Base-by-base conservation (phyloP, 2,797 vertebrate species). In the Myiotriccus ornatus region DNA sequence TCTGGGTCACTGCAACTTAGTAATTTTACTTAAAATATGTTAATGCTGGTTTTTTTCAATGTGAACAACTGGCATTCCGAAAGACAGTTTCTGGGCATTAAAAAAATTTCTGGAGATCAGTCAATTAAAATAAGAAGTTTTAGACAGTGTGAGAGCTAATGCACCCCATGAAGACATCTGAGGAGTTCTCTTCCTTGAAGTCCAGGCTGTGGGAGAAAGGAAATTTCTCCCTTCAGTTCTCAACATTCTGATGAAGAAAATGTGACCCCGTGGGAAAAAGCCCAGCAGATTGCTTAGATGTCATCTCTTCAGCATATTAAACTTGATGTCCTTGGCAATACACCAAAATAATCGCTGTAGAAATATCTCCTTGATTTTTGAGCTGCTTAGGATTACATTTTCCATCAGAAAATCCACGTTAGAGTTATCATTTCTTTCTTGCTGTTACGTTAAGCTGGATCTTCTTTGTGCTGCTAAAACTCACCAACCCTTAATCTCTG, bases 311-410 rank as follows among this genome's bases (percentile, higher is more conserved):
- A 64, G 24, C 25, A 23, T 57, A 64, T 32, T 60, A 69, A 89
- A 74, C 73, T 78, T 6, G 1, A 43, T 94, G 74, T 93, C 89
- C 89, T 92, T 88, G 84, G 87, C 69, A 89, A 68, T 47, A 41
- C 14, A 55, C 35, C 76, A 63, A 44, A 93, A 73, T 55, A 89
- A 91, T 87, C 65, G 16, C 76, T 56, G 82, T 41, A 70, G n/a
- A 94, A 95, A 83, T 20, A 83, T 63, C 78, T 63, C 41, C 39
- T 22, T 55, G 73, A 32, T 68, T 78, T 91, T 46, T 71, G 53
- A 90, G 71, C 82, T 9, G 85, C 82, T 95, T 91, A 93, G 92
- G 90, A 94, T 94, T 94, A 67, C 46, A 5, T 94, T 87, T 91
- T 39, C 91, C 87, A 59, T 92, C 69, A 15, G 89, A n/a, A 95